Evolutionary conservation across 2,888 invertebrate species (phyloP), one percentile per base, ranked within the genome.

Genomic region (Linnaemya vulpina): DNA sequence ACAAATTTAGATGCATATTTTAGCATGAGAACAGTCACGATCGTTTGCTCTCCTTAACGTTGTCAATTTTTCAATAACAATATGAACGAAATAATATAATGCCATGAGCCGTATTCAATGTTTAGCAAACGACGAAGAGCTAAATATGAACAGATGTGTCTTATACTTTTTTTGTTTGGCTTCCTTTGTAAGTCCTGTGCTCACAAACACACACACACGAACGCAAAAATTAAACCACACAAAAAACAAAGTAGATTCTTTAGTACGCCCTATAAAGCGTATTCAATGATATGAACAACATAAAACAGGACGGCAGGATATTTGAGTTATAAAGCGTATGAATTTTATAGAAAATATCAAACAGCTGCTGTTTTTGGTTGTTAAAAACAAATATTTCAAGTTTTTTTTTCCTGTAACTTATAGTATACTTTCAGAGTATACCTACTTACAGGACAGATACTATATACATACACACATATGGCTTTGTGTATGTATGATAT

Each of bases 311-410:
- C 73, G 63, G 51, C 82, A 85, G 85, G 85, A 85, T 82, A 85
- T 70, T 67, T 35, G 49, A 68, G 46, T 67, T 80, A 30, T 30
- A 53, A 80, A 74, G 17, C 60, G 68, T 75, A 70, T 35, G 43
- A 58, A 67, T 58, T 81, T 68, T 77, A 73, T 85, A 71, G 71
- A 76, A 75, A 74, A 58, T 60, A 75, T 49, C 58, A 82, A 82
- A 82, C 85, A 85, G 82, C 85, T 82, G 85, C 82, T 65, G 75
- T 65, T 85, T 35, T 82, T 68, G 58, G 62, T 75, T 68, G 58
- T 74, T 78, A 63, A 81, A 70, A 70, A 73, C 63, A 62, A 75
- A 40, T 63, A 43, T 49, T 81, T 55, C 25, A 35, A 55, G 38
- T 67, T 65, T 49, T 35, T 84, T 53, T 20, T 65, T 49, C n/a